A percentile compares a stretch with the other conserved stretches of the same genome.
Evolutionary conservation across 2,888 invertebrate species (phyloP).

Genomic region (Caenorhabditis macrosperma): DNA sequence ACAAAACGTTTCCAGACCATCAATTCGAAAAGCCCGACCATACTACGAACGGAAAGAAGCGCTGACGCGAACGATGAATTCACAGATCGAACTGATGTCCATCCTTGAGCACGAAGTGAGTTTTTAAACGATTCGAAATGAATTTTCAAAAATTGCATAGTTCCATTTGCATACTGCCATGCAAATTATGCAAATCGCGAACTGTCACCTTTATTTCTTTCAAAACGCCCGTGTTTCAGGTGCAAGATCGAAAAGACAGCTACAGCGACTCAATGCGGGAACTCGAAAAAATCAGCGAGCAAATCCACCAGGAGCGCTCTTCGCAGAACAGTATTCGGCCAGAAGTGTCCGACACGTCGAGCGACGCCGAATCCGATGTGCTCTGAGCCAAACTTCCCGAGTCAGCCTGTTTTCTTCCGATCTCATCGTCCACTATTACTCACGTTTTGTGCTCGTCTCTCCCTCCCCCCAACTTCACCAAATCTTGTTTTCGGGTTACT

Average conservation of each 20-base stretch:
- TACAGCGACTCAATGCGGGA: conserved; percentile 53
- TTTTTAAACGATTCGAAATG: not conserved
- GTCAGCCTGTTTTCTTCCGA: not conserved
- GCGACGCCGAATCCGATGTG: conserved; percentile 46
- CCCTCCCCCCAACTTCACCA: conserved; percentile 4
- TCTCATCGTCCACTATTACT: conserved; percentile 14
- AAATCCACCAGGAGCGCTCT: conserved; percentile 54
- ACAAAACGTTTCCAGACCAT: conserved; percentile 20
- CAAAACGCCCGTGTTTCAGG: conserved; percentile 38
- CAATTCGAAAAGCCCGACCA: conserved; percentile 47
- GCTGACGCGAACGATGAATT: conserved; percentile 43
- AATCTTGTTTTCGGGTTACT: conserved; percentile 3
- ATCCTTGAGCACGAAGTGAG: conserved; percentile 45
- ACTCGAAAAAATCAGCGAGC: conserved; percentile 51
- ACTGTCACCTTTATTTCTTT: not conserved
- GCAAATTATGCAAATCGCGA: not conserved
- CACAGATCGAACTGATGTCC: conserved; percentile 42
- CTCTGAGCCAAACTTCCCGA: not conserved
- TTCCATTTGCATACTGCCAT: too few species aligned
- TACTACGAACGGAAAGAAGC: conserved; percentile 54
- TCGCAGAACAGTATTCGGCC: conserved; percentile 20
- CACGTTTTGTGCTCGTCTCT: not conserved
- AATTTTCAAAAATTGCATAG: too few species aligned
- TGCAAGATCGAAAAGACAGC: conserved; percentile 46
- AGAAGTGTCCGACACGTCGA: conserved; percentile 4